Conservation (phyloP, 2,113 vertebrate species). For the Melanocharis versteri region DNA sequence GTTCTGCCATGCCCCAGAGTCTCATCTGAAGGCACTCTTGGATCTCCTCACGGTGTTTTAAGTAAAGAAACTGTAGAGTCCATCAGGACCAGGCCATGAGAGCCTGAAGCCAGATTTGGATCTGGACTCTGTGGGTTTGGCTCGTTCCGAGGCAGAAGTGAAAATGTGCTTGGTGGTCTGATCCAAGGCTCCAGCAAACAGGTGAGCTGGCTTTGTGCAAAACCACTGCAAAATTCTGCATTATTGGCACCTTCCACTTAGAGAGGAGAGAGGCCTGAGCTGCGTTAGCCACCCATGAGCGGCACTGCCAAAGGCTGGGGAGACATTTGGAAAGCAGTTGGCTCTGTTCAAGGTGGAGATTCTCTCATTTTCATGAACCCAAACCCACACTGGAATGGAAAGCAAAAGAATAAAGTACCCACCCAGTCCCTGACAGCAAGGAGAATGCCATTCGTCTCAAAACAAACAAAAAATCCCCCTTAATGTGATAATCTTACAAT, state of each 20-base stretch:
- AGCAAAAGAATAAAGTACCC: neutral
- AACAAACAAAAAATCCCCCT: neutral
- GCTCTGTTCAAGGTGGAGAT: neutral
- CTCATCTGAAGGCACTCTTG: neutral
- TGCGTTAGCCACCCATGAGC: neutral
- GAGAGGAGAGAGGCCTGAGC: neutral
- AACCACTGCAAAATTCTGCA: conserved; percentile 4
- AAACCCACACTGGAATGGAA: neutral
- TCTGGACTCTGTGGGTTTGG: conserved; percentile 34
- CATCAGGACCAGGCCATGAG: neutral
- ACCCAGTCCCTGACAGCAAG: neutral
- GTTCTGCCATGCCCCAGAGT: neutral
- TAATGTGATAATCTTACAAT: conserved; percentile 15
- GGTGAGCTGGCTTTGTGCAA: conserved; percentile 45
- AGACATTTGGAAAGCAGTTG: neutral
- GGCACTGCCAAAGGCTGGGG: neutral
- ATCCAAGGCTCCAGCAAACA: conserved; percentile 35
- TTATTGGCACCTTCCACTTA: conserved; percentile 20
- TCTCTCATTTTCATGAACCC: neutral
- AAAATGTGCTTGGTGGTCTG: conserved; percentile 30
- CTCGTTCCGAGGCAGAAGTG: neutral
- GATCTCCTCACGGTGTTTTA: neutral
- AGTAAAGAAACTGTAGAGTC: neutral
- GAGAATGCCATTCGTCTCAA: neutral
- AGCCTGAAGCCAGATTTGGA: neutral